phyloP scores from a whole-genome alignment of 2,113 vertebrate species.

The Clarias batrachus region DNA sequence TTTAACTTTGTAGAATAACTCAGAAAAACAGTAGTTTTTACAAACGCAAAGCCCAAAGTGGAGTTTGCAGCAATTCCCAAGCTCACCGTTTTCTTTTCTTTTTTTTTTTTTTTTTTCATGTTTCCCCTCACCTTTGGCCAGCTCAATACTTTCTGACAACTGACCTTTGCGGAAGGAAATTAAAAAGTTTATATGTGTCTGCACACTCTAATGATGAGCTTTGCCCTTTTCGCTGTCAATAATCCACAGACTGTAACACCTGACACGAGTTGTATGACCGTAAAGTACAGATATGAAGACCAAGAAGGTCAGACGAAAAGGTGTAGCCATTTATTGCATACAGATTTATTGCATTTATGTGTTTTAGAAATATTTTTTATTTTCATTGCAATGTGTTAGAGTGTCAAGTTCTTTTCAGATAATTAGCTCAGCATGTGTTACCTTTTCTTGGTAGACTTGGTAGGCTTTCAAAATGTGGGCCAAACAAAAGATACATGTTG shows the following conservation, averaged over 20 bases:
- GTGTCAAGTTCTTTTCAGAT: neutral
- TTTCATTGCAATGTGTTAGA: neutral
- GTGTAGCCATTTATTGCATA: neutral
- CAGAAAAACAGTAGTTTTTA: neutral
- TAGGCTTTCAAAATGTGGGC: neutral
- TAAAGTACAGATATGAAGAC: neutral
- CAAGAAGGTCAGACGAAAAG: conserved; percentile 2
- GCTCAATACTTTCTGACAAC: conserved; percentile 72
- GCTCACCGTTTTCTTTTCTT: neutral
- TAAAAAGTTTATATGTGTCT: conserved; percentile 53
- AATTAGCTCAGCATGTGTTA: neutral
- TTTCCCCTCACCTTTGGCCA: conserved; percentile 69
- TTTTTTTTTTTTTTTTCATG: conserved; percentile 54
- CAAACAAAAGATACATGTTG: neutral
- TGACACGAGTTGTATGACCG: conserved; percentile 7
- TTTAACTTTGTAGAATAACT: neutral
- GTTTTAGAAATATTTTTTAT: neutral
- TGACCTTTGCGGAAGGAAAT: conserved; percentile 68
- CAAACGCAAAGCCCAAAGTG: neutral
- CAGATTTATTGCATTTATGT: neutral
- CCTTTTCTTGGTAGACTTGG: neutral
- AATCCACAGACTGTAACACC: conserved; percentile 40
- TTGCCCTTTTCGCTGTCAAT: conserved; percentile 54
- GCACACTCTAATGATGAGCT: conserved; percentile 40
- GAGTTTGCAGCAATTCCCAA: neutral